Evolutionary conservation across 2,797 vertebrate species (phyloP).

Genomic region (Halcyon chelicuti): DNA sequence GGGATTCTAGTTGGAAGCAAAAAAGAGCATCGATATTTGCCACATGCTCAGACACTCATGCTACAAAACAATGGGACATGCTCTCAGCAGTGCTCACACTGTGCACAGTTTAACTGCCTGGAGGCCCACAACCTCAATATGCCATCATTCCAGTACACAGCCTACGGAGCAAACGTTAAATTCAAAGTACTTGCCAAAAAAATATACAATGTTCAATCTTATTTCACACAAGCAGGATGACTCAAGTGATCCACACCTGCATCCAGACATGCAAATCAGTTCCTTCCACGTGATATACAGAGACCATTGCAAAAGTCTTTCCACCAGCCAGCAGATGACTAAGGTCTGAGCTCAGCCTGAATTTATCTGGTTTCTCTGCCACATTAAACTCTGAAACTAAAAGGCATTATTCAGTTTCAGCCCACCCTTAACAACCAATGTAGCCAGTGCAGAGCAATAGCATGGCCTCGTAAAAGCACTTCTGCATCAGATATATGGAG

Average conservation of each 20-base stretch:
- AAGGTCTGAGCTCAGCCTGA: not conserved
- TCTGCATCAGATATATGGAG: not conserved
- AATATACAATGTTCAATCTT: rapidly evolving
- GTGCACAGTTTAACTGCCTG: not conserved
- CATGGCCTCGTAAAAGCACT: not conserved
- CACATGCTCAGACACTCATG: rapidly evolving
- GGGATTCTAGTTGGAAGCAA: not conserved
- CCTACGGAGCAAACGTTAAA: not conserved
- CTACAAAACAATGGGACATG: not conserved
- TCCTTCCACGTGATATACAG: not conserved
- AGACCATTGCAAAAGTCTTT: not conserved
- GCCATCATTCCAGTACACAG: not conserved
- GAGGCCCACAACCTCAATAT: not conserved
- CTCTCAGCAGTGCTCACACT: not conserved
- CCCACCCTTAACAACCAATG: not conserved
- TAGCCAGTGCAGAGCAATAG: not conserved
- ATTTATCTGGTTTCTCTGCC: not conserved
- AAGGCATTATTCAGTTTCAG: not conserved
- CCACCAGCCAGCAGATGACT: rapidly evolving
- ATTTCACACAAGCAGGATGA: not conserved
- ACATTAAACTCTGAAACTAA: not conserved
- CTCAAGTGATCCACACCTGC: not conserved
- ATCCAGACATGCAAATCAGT: not conserved
- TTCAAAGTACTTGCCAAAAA: not conserved
- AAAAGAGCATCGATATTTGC: not conserved